Evolutionary conservation across 2,113 vertebrate species (phyloP), one percentile per base, ranked within the genome.

Genomic region (Salvelinus sp.): DNA sequence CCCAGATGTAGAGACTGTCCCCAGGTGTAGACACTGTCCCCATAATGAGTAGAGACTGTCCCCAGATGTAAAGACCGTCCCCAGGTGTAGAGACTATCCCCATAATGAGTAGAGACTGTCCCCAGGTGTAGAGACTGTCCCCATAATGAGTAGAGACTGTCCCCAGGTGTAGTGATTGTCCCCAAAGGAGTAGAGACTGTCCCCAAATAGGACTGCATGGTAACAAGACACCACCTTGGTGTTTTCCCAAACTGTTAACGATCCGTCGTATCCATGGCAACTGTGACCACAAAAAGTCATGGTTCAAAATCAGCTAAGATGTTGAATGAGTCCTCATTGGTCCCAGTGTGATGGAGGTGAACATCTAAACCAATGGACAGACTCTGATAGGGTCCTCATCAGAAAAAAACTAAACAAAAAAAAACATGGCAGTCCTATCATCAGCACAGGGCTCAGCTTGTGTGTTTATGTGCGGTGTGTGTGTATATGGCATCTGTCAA

Each of bases 271-370:
- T 85, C 91, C 90, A 87, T 87, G 82, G 82, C 83, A 88, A 91
- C 90, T 88, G 83, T 87, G 86, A 88, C 82, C 85, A 86, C 85
- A 83, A 89, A 87, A 82, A 72, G 71, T 83, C 80, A 85, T 80
- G 87, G 86, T 86, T 70, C 9, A 12, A 30, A 68, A 20, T 71
- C 77, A 80, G 80, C 80, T 80, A 76, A 64, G 82, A 64, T 80
- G 85, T 83, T 79, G 86, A 76, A 38, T 83, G 87, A 77, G 48
- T 83, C 72, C 76, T 78, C 62, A 54, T 75, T 79, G 85, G 80
- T 89, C 85, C 82, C 83, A 82, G 80, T 81, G 78, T 72, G 74
- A 74, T 27, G 82, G 79, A 80, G 57, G 6, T 22, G 79, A 75
- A 86, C 71, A 84, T 54, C 50, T 88, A 75, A 90, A 85, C 79